Percentiles rank a stretch among this genome's conserved stretches.
Evolutionary conservation across 1,140 invertebrate genomes (phyloP).

Genomic region (Propsilocerus akamusi): DNA sequence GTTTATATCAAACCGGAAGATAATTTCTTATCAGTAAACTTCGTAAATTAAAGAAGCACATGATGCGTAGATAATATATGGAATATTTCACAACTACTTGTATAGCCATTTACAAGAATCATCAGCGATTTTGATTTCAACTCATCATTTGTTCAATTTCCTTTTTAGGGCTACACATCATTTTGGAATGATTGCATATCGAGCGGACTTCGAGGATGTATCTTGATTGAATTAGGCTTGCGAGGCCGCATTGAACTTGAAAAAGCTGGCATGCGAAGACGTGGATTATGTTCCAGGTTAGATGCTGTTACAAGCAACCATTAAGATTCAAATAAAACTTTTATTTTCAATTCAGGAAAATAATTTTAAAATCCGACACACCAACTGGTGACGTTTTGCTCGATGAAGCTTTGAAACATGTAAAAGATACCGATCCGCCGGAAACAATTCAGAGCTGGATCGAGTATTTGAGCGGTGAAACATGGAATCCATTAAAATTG

Average conservation of each 20-base stretch:
- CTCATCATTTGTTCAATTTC: constrained; percentile 8
- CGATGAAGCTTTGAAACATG: constrained; percentile 96
- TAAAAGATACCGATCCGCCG: constrained; percentile 91
- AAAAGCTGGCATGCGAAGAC: constrained; percentile 86
- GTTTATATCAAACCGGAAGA: not conserved
- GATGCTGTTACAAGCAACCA: not conserved
- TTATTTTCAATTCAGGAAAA: constrained; percentile 27
- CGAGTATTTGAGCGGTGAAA: constrained; percentile 98
- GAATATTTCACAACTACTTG: no score
- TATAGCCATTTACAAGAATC: no score
- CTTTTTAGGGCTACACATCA: constrained; percentile 89
- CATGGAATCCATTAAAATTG: constrained; percentile 98
- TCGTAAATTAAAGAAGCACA: not conserved
- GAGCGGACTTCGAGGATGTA: constrained; percentile 93
- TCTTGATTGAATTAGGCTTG: constrained; percentile 91
- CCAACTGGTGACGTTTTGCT: constrained; percentile 95
- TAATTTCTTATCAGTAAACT: not conserved
- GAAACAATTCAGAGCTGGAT: constrained; percentile 99
- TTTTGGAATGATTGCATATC: constrained; percentile 99
- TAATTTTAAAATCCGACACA: constrained; percentile 51
- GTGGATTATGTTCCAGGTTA: constrained; percentile 72
- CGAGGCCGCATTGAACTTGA: constrained; percentile 91
- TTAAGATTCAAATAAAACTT: not conserved
- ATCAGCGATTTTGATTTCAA: no score
- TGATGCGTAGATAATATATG: not conserved